Base-by-base conservation (phyloP, 1,140 invertebrate genomes). In the Papilio polyxenes region DNA sequence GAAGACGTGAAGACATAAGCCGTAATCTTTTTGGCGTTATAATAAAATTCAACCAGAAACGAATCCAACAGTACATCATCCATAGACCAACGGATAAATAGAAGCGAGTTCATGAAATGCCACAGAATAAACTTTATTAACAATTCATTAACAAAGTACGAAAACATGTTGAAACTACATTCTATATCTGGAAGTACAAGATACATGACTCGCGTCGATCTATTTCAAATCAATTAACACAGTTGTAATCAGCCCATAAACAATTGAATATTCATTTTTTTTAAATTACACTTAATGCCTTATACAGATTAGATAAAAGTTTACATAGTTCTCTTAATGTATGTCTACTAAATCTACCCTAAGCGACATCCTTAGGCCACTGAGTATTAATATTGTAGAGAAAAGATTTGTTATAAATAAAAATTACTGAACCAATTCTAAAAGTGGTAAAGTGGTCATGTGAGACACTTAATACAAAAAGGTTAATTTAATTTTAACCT, bases 171-270 rank as follows among this genome's bases (percentile, higher is more conserved):
- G 40, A 44, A 62, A 51, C 49, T 20, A 20, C n/a, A 62, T 62
- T 62, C 59, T 6, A 17, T 31, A 65, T 72, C 10, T 4, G 31
- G 1, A 72, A 37, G 31, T 37, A 72, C 31, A 59, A 59, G 31
- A 6, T 72, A 31, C 23, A 72, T 37, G 65, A 72, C 11, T 72
- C 31, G 31, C 9, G 59, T 62, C 59, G 17, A 72, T 72, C 65
- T 37, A 40, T 72, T 37, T 11, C 65, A 37, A 72, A 72, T 72
- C 65, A 72, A 72, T 72, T 37, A 72, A 13, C 65, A 69, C 15
- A 15, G 23, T 2, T 37, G 13, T 37, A 72, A 37, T 37, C 23
- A 72, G 23, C n/a, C 8, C 65, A 72, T 15, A 72, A 15, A 72
- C 65, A 72, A 72, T 72, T 13, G 65, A 72, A 40, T 40, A 37